Percentiles rank a stretch among this genome's conserved stretches.
phyloP scores from a whole-genome alignment of 2,113 vertebrate species.

The Calyptommatus sinebrachiatus region DNA sequence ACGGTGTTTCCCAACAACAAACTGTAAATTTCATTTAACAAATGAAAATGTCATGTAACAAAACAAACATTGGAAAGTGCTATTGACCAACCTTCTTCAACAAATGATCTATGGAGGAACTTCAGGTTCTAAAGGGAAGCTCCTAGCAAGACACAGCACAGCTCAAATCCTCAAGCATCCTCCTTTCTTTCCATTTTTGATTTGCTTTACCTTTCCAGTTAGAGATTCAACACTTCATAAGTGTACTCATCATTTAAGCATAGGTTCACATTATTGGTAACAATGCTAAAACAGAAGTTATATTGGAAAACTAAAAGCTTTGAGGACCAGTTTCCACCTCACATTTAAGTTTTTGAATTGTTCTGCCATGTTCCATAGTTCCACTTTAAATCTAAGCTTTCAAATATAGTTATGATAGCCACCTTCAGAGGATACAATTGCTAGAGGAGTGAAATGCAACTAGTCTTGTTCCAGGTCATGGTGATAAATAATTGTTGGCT shows the following conservation, averaged over 20 bases:
- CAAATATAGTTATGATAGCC: too few species aligned
- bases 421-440: too few species aligned
- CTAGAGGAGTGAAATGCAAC: too few species aligned
- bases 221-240: neutral
- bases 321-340: too few species aligned
- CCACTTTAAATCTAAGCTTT: too few species aligned
- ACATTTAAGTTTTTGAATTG: too few species aligned
- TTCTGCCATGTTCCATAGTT: too few species aligned
- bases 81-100: neutral
- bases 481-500: neutral
- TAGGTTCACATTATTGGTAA: neutral
- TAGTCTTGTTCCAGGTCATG: neutral
- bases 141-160: neutral
- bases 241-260: neutral
- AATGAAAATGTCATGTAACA: neutral
- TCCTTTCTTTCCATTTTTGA: neutral
- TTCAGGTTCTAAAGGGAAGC: too few species aligned
- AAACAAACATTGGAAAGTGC: neutral
- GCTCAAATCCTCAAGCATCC: neutral
- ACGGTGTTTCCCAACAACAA: neutral
- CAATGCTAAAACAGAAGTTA: too few species aligned
- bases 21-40: neutral
- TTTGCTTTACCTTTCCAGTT: neutral
- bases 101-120: neutral
- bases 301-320: too few species aligned